phyloP scores from a whole-genome alignment of 2,888 invertebrate species.

The Mythimna lalbum region DNA sequence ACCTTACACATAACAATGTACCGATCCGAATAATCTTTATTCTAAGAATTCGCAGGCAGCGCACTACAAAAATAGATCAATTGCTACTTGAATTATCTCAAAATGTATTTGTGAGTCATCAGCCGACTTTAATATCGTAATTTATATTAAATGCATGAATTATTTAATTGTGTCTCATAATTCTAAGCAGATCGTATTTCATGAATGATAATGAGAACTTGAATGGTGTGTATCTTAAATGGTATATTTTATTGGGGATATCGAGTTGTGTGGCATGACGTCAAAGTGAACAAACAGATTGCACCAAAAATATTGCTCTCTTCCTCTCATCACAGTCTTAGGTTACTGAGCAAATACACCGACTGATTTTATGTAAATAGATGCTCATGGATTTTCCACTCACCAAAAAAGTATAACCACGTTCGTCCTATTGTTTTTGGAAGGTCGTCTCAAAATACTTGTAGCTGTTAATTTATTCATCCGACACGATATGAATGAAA shows the following conservation, averaged over 20 bases:
- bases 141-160: constrained; percentile 44
- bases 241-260: constrained; percentile 27
- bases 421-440: constrained; percentile 38
- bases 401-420: constrained; percentile 28
- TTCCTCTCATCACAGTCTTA: constrained; percentile 16
- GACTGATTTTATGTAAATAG: constrained; percentile 28
- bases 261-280: constrained; percentile 49
- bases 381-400: constrained; percentile 32
- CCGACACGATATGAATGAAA: constrained; percentile 29
- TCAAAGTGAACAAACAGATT: constrained; percentile 31
- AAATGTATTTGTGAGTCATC: constrained; percentile 57
- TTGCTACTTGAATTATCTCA: constrained; percentile 57
- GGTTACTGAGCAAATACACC: constrained; percentile 25
- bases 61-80: constrained; percentile 68
- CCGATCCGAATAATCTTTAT: constrained; percentile 70
- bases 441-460: constrained; percentile 20
- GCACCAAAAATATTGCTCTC: constrained; percentile 31
- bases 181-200: constrained; percentile 52
- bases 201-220: constrained; percentile 46
- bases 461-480: constrained; percentile 34
- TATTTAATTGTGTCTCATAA: constrained; percentile 53
- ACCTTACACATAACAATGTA: constrained; percentile 69
- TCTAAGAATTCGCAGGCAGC: constrained; percentile 68
- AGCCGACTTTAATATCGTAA: constrained; percentile 29
- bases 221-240: constrained; percentile 43